phyloP scores from a whole-genome alignment of 2,113 vertebrate genomes.

The Paramormyrops kingsleyae region DNA sequence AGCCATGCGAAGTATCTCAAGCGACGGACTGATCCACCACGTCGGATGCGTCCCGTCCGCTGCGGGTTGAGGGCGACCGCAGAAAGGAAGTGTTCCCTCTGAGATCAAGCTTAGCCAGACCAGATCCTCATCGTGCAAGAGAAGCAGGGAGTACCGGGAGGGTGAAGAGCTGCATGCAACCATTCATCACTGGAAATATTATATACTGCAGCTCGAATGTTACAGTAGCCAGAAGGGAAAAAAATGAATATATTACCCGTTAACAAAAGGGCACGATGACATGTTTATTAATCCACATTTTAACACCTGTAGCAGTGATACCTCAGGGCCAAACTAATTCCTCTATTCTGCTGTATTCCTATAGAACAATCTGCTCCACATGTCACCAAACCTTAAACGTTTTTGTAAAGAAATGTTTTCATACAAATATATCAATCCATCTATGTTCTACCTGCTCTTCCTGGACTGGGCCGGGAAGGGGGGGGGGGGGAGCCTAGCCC shows the following conservation, averaged over 20 bases:
- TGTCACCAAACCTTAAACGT: not conserved
- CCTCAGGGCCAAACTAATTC: not conserved
- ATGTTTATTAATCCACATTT: not conserved
- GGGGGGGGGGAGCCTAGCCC: not conserved
- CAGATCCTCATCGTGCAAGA: not conserved
- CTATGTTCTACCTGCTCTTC: not conserved
- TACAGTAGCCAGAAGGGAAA: not conserved
- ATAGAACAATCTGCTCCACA: not conserved
- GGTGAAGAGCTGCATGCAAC: not conserved
- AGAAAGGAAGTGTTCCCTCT: not conserved
- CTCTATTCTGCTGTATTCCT: not conserved
- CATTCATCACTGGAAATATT: not conserved
- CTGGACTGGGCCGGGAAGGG: not conserved
- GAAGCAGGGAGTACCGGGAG: not conserved
- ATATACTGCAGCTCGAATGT: not conserved
- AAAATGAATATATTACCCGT: not conserved
- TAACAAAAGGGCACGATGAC: not conserved
- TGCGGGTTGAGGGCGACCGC: not conserved
- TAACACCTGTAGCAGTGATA: not conserved
- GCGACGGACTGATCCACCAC: not conserved
- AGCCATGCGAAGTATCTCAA: not conserved
- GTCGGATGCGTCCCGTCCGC: not conserved
- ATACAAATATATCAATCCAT: not conserved
- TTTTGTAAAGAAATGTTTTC: not conserved
- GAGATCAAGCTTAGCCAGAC: not conserved